phyloP scores from a whole-genome alignment of 1,140 invertebrate genomes.

The Geopemphigus sp. region DNA sequence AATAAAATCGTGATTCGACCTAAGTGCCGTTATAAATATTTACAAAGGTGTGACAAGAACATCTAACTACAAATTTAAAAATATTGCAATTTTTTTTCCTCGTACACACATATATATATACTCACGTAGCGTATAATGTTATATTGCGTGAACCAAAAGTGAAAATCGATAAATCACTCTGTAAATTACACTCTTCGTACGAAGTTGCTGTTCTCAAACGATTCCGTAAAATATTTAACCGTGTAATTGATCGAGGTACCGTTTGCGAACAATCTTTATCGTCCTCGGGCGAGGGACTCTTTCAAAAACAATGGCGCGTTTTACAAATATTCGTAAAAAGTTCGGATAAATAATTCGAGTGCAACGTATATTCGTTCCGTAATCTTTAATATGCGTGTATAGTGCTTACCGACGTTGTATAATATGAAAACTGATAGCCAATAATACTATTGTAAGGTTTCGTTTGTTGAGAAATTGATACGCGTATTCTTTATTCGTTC shows the following conservation, averaged over 20 bases:
- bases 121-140: neutral
- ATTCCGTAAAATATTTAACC: no score
- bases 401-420: neutral
- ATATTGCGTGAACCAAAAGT: neutral
- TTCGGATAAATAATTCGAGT: neutral
- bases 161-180: neutral
- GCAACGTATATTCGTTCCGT: neutral
- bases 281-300: no score
- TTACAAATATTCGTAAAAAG: neutral
- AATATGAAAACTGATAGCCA: constrained; percentile 8
- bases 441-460: neutral
- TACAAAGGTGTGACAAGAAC: neutral
- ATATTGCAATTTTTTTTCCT: neutral
- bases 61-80: neutral
- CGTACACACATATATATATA: neutral
- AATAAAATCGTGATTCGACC: neutral
- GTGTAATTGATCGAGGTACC: no score
- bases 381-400: neutral
- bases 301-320: neutral
- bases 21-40: neutral
- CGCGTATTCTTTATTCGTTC: neutral
- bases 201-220: no score
- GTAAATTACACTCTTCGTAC: no score
- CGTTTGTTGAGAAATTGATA: constrained; percentile 15
- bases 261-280: neutral